Evolutionary conservation across 2,113 vertebrate species (phyloP), one percentile per base, ranked within the genome.

Genomic region (Cryptomyrus ogoouensis): DNA sequence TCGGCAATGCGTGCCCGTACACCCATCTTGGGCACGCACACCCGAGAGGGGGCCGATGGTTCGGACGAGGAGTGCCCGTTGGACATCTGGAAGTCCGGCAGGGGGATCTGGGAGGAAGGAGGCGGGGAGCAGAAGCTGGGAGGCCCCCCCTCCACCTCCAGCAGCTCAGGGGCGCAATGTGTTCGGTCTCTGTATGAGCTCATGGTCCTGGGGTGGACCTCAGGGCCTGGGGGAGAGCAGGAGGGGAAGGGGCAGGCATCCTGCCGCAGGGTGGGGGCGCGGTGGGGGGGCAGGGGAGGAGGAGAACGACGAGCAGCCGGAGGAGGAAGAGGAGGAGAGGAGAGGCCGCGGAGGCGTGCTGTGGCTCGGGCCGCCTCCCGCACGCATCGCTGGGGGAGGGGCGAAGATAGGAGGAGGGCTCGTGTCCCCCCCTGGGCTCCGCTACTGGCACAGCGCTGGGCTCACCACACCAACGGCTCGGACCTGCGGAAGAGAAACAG

Each of bases 11-110:
- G 95, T 0, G 98, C 98, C 0, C 97, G 96, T 0, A 99, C 98
- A 0, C 98, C 98, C 98, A 99, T 99, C 91, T 98, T 98, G 87
- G 98, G 98, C 91, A 98, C 94, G 0, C 95, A 96, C 21, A 96
- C 13, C 5, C 96, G 95, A 1, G 94, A 83, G 1, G 94, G 53
- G 17, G 93, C 94, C 3, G 94, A 93, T 2, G 89, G 93, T 66
- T 94, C 95, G 0, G 92, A 89, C 24, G 90, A 87, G 15, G 88
- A 56, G 92, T 95, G 94, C 90, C 95, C 96, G 92, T 93, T 0
- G 94, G 96, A 91, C 95, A 96, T 92, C 91, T 86, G 91, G 94
- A 94, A 91, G 89, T 92, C 90, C 39, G 39, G 5, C 10, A 52
- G 66, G 94, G 96, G 90, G 96, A 95, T 92, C 91, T 84, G 91